These are phyloP conservation scores for Macaria notata DNA, from an alignment of 2,888 invertebrate species.

Conservation along the genomic window DNA sequence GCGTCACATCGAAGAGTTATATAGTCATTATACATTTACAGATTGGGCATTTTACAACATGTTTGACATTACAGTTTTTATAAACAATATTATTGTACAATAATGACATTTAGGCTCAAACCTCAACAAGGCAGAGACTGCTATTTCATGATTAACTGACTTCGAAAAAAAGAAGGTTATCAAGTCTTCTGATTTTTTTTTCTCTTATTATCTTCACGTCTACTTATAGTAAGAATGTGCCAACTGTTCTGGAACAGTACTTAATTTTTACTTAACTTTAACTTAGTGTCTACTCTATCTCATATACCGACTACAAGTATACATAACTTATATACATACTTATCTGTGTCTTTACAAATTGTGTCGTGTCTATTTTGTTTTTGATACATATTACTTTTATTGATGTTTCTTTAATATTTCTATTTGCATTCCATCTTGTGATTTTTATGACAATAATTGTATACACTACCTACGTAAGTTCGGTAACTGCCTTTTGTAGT, in stretches of 20 bases:
- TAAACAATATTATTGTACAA: no score
- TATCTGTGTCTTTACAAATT: not conserved
- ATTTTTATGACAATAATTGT: slow-evolving; percentile 51
- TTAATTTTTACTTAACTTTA: slow-evolving; percentile 10
- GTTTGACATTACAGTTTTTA: no score
- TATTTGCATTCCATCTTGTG: slow-evolving; percentile 46
- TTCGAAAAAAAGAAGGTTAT: no score
- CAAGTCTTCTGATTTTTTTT: not conserved
- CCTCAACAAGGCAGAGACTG: no score
- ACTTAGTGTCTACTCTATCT: slow-evolving; percentile 8
- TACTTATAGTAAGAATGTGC: slow-evolving; percentile 16
- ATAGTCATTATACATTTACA: no score
- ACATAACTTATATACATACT: not conserved
- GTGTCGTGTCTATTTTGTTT: not conserved
- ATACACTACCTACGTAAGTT: slow-evolving; percentile 18
- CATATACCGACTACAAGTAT: not conserved
- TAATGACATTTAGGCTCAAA: no score
- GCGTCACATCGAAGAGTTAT: no score
- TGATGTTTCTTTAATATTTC: slow-evolving; percentile 12
- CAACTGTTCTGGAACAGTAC: slow-evolving; percentile 21
- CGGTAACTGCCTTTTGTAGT: slow-evolving; percentile 48
- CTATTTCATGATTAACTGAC: no score
- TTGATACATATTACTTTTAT: slow-evolving; percentile 10
- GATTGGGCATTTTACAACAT: no score
- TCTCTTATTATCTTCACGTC: not conserved